A percentile compares a stretch with the other conserved stretches of the same genome.
Conservation (phyloP, 2,888 invertebrate genomes). For the Rhagophthalmus giganteus region DNA sequence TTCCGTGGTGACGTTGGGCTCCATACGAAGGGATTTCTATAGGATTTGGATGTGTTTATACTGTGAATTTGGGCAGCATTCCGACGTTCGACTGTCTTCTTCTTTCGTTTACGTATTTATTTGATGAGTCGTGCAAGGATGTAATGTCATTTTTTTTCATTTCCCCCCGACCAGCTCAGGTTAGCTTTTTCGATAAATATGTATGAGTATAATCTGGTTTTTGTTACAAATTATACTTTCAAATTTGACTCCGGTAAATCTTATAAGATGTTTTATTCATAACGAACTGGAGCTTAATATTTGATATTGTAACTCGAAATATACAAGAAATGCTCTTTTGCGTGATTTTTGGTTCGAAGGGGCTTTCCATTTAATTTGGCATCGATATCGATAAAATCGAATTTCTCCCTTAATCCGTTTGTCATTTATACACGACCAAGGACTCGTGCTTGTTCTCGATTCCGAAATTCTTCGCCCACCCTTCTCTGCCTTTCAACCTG, state of each 20-base stretch:
- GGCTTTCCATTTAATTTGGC: constrained; percentile 13
- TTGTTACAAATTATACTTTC: constrained; percentile 38
- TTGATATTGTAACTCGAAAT: constrained; percentile 19
- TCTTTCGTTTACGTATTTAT: too few species aligned
- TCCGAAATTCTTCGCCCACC: not conserved
- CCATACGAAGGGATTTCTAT: constrained; percentile 51
- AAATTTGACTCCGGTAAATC: constrained; percentile 33
- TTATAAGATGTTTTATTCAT: constrained; percentile 38
- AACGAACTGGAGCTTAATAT: constrained; percentile 23
- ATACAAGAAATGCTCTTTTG: constrained; percentile 8
- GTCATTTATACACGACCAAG: constrained; percentile 6
- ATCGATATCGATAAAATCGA: not conserved
- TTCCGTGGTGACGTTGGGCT: constrained; percentile 47
- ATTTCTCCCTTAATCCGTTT: constrained; percentile 12
- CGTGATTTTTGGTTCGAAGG: constrained; percentile 5
- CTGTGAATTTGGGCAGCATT: constrained; percentile 8
- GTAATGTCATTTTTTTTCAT: too few species aligned
- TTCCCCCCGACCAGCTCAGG: too few species aligned
- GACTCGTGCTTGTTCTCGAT: not conserved
- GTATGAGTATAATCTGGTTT: constrained; percentile 37
- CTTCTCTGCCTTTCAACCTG: constrained; percentile 23
- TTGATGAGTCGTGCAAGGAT: too few species aligned
- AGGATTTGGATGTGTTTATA: constrained; percentile 10
- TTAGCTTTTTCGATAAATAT: constrained; percentile 35
- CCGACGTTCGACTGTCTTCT: too few species aligned